Base-by-base conservation (phyloP, 2,888 invertebrate genomes). In the Pterostichus madidus region DNA sequence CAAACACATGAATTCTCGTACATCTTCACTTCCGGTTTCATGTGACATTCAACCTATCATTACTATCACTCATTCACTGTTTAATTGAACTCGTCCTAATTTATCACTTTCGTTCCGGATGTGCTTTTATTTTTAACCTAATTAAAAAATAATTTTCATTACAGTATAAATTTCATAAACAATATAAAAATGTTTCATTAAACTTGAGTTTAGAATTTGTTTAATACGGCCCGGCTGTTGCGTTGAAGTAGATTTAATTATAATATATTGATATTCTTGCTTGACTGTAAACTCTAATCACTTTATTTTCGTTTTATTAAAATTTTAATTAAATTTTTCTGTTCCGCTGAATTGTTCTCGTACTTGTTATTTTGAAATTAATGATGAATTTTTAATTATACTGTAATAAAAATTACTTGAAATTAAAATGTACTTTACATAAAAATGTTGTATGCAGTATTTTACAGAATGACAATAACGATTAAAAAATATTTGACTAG, bases 11-110 rank as follows among this genome's bases (percentile, higher is more conserved):
- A 24, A 24, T 3, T 24, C 3, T n/a, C n/a, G n/a, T n/a, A n/a
- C n/a, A n/a, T n/a, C n/a, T n/a, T n/a, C 84, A 84, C 84, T 84
- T 39, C 78, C 46, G 31, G 32, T 76, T 76, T 76, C 56, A 53
- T 8, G 46, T 39, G 39, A 17, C 76, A 71, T 44, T 10, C 68
- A 17, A 13, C 68, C 68, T 71, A 71, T 39, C 68, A 71, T 71
- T 71, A 71, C 73, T 80, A 80, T 80, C 80, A 80, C 80, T 71
- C 68, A 80, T 80, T 71, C 80, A 80, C 71, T 80, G 53, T 80
- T 39, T 78, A 80, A 80, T 80, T 80, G 80, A 80, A 49, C 80
- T 80, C 56, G 52, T 80, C 71, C 80, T 73, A 44, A 80, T 52
- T 24, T 80, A 80, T 80, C 80, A 80, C 80, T 39, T 61, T 17